Evolutionary conservation across 2,797 vertebrate species (phyloP).

Genomic region (Coccyzus lansbergi): DNA sequence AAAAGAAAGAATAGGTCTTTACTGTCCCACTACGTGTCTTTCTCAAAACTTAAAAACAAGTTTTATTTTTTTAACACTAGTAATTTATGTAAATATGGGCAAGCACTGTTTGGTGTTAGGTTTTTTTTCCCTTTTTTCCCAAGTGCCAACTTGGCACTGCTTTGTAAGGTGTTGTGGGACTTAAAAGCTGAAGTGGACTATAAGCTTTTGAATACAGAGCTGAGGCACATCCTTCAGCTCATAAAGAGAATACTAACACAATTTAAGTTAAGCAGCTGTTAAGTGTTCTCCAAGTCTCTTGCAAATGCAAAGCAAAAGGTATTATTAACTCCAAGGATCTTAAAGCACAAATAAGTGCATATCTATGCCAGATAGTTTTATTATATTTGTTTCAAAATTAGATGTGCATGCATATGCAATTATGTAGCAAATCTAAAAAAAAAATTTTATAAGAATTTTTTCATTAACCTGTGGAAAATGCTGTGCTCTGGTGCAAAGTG

Average conservation of each 20-base stretch:
- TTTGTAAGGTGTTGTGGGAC: neutral
- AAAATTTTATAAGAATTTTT: neutral
- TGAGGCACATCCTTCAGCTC: neutral
- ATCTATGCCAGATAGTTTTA: neutral
- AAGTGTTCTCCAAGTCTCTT: neutral
- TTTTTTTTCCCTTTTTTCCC: accelerated
- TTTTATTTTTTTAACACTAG: too few species aligned
- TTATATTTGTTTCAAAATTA: neutral
- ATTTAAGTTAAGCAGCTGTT: neutral
- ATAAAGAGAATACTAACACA: neutral
- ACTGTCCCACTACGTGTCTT: neutral
- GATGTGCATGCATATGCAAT: accelerated
- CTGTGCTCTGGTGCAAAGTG: neutral
- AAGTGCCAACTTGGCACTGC: neutral
- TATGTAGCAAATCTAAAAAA: neutral
- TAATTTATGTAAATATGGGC: neutral
- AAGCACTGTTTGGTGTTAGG: accelerated
- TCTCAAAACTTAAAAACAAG: neutral
- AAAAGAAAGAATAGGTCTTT: neutral
- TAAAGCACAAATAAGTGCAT: neutral
- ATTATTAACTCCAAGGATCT: neutral
- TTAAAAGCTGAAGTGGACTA: neutral
- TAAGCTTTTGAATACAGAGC: neutral
- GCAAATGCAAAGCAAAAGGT: neutral
- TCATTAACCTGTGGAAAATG: neutral